Evolutionary conservation across 2,888 invertebrate species (phyloP), one percentile per base, ranked within the genome.

Genomic region (Onchidella celtica): DNA sequence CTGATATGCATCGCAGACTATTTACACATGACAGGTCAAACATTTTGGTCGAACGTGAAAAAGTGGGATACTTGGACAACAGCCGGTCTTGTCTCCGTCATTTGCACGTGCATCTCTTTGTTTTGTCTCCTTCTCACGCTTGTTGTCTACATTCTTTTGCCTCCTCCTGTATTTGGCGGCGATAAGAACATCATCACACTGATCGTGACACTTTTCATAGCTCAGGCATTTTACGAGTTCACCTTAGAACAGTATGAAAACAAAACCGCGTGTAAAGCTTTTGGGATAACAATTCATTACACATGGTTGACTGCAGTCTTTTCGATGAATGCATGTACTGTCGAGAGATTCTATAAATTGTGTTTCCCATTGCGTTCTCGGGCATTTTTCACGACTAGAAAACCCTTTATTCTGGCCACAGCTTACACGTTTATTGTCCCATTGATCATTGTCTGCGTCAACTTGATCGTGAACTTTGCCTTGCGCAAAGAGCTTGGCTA

Each of bases 211-310:
- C 77, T 86, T 21, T 83, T 87, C 47, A 1, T 76, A 0, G 86
- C 86, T 0, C 87, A 87, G 24, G 68, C 76, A 17, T 55, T 84
- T 0, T 85, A 85, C 69, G 78, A 85, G 78, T 83, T 86, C 68
- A 84, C 84, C 1, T 14, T 75, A 6, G 63, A 34, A 27, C 77
- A 78, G 2, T 40, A 74, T 17, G 65, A 80, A 24, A 57, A 61
- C 29, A 36, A 36, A 1, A 38, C 70, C 0, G 59, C 77, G 1
- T 88, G 88, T 72, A n/a, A 76, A 57, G 73, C 74, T 17, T 72
- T 87, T 29, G 87, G 86, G 11, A 79, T 86, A n/a, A 11, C 79
- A 3, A 68, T 85, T n/a, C 88, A 88, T 74, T 86, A 83, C 65
- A 78, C 83, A 55, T 87, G 87, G 87, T 47, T 88, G 68, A 57